Evolutionary conservation across 2,113 vertebrate species (phyloP).

Genomic region (Caranx melampygus): DNA sequence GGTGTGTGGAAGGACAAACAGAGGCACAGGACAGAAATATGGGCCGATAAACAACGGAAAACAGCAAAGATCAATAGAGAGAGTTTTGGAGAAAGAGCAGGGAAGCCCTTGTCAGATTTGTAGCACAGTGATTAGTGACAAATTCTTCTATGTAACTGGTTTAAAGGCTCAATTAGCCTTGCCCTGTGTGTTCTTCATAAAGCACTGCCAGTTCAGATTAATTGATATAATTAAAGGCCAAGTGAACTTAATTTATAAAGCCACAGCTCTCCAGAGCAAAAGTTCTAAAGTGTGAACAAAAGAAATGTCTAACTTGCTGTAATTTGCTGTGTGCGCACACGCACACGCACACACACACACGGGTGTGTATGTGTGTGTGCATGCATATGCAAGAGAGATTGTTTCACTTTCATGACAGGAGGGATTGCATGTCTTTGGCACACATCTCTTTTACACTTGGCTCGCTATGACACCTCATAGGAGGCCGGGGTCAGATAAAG

Average conservation of each 20-base stretch:
- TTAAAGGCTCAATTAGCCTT: slow-evolving; percentile 68
- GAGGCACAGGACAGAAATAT: slow-evolving; percentile 13
- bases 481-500: slow-evolving; percentile 72
- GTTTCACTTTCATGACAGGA: slow-evolving; percentile 32
- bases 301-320: slow-evolving; percentile 22
- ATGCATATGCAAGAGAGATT: background rate
- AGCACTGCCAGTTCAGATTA: slow-evolving; percentile 60
- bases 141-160: slow-evolving; percentile 47
- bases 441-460: slow-evolving; percentile 62
- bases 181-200: slow-evolving; percentile 53
- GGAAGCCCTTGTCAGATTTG: slow-evolving; percentile 26
- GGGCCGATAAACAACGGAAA: slow-evolving; percentile 46
- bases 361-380: slow-evolving; percentile 12
- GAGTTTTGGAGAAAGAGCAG: slow-evolving; percentile 2
- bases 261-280: slow-evolving; percentile 48
- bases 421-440: slow-evolving; percentile 63
- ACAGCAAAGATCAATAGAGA: slow-evolving; percentile 36
- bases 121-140: slow-evolving; percentile 48
- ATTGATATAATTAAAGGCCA: slow-evolving; percentile 70
- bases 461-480: slow-evolving; percentile 59
- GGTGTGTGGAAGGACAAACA: slow-evolving; percentile 38
- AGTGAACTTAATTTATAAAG: slow-evolving; percentile 61
- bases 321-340: no score
- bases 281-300: slow-evolving; percentile 36
- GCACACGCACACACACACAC: background rate